Base-by-base conservation (phyloP, 2,888 invertebrate genomes). In the Dasysyrphus tricinctus region DNA sequence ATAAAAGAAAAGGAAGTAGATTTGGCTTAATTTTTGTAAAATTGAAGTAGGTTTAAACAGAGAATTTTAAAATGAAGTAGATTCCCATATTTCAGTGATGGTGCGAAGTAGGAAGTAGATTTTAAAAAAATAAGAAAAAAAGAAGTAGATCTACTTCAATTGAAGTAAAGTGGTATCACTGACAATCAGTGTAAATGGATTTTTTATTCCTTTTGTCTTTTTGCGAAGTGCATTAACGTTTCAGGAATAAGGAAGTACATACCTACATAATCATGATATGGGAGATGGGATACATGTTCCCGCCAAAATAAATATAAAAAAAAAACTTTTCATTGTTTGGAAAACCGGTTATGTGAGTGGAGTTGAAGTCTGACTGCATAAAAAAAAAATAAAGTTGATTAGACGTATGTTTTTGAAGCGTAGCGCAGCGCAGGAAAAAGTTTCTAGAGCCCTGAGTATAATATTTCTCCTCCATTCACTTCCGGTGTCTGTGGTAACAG, bases 101-200 rank as follows among this genome's bases (percentile, higher is more conserved):
- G n/a, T n/a, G n/a, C n/a, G n/a, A n/a, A n/a, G n/a, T n/a, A n/a
- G n/a, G n/a, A n/a, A n/a, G n/a, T n/a, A n/a, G n/a, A n/a, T n/a
- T n/a, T n/a, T n/a, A n/a, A n/a, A n/a, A n/a, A n/a, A n/a, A n/a
- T n/a, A n/a, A n/a, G n/a, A n/a, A n/a, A n/a, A n/a, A n/a, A n/a
- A n/a, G n/a, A n/a, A n/a, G n/a, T n/a, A n/a, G n/a, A n/a, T n/a
- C n/a, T n/a, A n/a, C n/a, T n/a, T n/a, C n/a, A n/a, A n/a, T n/a
- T n/a, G n/a, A n/a, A n/a, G n/a, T n/a, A n/a, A n/a, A n/a, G n/a
- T n/a, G n/a, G n/a, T n/a, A n/a, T n/a, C n/a, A n/a, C n/a, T n/a
- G n/a, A n/a, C n/a, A 78, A 77, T 86, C 78, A 75, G 75, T 57
- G 75, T 75, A 82, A 86, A 82, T 82, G 86, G 82, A 78, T 82